Percentiles rank a stretch among this genome's conserved stretches.
phyloP scores from a whole-genome alignment of 2,113 vertebrate genomes.

The Hyperoodon ampullatus region DNA sequence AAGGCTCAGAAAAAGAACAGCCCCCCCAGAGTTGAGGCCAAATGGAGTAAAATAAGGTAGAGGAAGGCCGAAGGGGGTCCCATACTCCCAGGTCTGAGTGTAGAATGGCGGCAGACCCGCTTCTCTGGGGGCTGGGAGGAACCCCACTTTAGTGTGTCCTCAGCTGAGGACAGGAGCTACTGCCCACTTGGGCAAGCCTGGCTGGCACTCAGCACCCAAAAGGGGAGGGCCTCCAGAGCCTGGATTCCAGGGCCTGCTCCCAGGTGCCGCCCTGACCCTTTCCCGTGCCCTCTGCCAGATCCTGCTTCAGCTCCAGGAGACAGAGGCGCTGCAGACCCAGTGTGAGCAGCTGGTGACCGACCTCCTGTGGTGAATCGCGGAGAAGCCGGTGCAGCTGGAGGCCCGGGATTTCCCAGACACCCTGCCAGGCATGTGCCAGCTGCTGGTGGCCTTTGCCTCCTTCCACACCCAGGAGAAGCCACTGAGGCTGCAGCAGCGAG shows the following conservation, averaged over 20 bases:
- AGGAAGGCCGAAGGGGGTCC: neutral
- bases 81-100: neutral
- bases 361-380: conserved; percentile 91
- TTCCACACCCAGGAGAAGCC: conserved; percentile 94
- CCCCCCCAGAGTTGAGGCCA: neutral
- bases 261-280: neutral
- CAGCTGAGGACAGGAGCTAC: neutral
- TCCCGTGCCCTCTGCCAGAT: conserved; percentile 82
- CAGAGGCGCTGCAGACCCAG: conserved; percentile 87
- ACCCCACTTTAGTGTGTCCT: neutral
- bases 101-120: neutral
- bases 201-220: neutral
- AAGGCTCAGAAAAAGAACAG: neutral
- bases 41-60: neutral
- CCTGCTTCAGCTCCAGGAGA: conserved; percentile 89
- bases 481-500: conserved; percentile 91
- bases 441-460: conserved; percentile 90
- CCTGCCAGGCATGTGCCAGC: conserved; percentile 88
- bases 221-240: neutral
- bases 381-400: conserved; percentile 89
- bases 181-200: neutral
- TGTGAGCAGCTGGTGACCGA: conserved; percentile 89
- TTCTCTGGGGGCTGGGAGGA: neutral
- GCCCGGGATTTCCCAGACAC: conserved; percentile 90
- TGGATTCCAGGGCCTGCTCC: neutral